Evolutionary conservation across 1,140 invertebrate genomes (phyloP).

Genomic region (Leptestheria dahalacensis): DNA sequence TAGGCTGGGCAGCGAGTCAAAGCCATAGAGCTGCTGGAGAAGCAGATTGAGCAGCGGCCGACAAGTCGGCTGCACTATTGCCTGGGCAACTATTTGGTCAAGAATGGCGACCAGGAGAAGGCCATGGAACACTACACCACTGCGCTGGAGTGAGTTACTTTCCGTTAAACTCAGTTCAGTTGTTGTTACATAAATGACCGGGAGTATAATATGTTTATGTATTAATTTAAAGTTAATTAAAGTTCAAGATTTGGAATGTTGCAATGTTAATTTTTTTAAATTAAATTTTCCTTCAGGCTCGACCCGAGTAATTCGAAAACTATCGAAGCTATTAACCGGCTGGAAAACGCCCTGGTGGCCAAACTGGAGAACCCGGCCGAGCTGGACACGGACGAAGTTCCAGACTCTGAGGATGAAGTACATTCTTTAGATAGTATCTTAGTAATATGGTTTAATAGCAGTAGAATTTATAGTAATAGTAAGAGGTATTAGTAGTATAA

Average conservation of each 20-base stretch:
- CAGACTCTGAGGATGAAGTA: slow-evolving; percentile 32
- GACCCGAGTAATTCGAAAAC: slow-evolving; percentile 51
- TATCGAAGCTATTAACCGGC: slow-evolving; percentile 47
- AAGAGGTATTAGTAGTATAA: no score
- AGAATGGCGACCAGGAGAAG: slow-evolving; percentile 44
- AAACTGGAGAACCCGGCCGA: slow-evolving; percentile 39
- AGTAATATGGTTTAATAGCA: no score
- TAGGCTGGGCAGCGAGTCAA: slow-evolving; percentile 42
- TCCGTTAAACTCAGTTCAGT: not conserved
- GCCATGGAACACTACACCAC: slow-evolving; percentile 53
- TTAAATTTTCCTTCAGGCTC: slow-evolving; percentile 30
- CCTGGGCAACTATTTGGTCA: slow-evolving; percentile 44
- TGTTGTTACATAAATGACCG: no score
- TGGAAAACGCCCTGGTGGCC: slow-evolving; percentile 41
- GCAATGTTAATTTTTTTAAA: slow-evolving; percentile 18
- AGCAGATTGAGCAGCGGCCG: slow-evolving; percentile 42
- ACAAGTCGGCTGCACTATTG: slow-evolving; percentile 50
- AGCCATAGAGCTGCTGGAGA: slow-evolving; percentile 40
- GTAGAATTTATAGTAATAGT: no score
- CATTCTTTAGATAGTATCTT: not conserved
- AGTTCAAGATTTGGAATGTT: no score
- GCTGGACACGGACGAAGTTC: slow-evolving; percentile 34
- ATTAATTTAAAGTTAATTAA: no score
- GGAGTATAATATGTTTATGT: no score
- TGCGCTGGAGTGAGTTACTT: slow-evolving; percentile 41